A percentile compares a stretch with the other conserved stretches of the same genome.
Conservation (phyloP, 2,797 vertebrate species). For the Darevskia nairensis region DNA sequence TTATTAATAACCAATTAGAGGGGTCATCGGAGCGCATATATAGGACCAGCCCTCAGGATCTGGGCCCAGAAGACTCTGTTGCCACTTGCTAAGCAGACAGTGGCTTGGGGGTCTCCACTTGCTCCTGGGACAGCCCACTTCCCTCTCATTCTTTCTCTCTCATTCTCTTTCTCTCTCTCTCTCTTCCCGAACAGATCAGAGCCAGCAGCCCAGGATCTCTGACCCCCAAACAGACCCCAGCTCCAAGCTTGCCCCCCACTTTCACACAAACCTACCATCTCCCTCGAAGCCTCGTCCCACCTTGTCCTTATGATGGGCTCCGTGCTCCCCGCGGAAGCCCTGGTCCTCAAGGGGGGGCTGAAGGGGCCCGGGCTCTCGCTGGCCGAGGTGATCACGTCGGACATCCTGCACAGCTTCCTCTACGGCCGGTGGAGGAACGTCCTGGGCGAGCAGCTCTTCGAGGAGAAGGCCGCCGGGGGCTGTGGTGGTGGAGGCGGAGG, state of each 20-base stretch:
- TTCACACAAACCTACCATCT: neutral
- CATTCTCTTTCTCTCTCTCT: neutral
- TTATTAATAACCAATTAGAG: slow-evolving; percentile 99
- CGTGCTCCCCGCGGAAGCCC: slow-evolving; percentile 90
- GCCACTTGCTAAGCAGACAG: slow-evolving; percentile 44
- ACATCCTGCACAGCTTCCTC: slow-evolving; percentile 98
- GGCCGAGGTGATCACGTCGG: slow-evolving; percentile 97
- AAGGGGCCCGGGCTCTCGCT: slow-evolving; percentile 88
- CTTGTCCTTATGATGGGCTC: slow-evolving; percentile 87
- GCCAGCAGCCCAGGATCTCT: neutral
- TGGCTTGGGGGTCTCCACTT: neutral
- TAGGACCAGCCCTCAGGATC: slow-evolving; percentile 76
- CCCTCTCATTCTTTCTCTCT: neutral
- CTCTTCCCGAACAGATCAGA: slow-evolving; percentile 13
- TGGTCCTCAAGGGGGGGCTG: slow-evolving; percentile 91
- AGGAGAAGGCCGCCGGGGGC: slow-evolving; percentile 79
- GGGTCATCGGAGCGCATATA: slow-evolving; percentile 90
- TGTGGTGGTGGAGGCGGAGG: neutral
- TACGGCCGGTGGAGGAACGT: slow-evolving; percentile 98
- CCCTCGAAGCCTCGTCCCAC: no score
- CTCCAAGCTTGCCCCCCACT: neutral
- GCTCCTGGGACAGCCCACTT: neutral
- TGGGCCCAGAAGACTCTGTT: slow-evolving; percentile 63
- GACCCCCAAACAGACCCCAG: neutral
- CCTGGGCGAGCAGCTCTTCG: slow-evolving; percentile 91